Base-by-base conservation (phyloP, 2,797 vertebrate species). In the Todus mexicanus region DNA sequence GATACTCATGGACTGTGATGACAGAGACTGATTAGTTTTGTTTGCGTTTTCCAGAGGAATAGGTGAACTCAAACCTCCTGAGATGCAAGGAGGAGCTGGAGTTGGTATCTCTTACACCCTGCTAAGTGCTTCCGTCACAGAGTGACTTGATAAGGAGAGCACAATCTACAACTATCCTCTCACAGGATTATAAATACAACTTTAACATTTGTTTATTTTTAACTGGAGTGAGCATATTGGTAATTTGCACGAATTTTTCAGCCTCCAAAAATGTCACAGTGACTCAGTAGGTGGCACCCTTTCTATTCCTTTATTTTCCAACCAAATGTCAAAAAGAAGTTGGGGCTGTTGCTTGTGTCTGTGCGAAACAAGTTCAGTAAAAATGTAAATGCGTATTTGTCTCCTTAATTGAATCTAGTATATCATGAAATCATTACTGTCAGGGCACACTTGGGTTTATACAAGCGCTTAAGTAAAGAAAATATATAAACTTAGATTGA, bases 241-340 rank as follows among this genome's bases (percentile, higher is more conserved):
- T 91, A 74, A 84, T 81, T 81, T 81, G 26, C 53, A 57, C 0
- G 0, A n/a, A 3, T 21, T 75, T 80, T 95, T 95, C 66, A 14
- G 84, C 92, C 94, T 91, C 84, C 80, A 93, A 80, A 93, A 94
- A 87, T 53, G 37, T 97, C 92, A 47, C 47, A 96, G 92, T 19
- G 27, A 65, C 96, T 97, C 97, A 97, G 96, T 97, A 98, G 97
- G 92, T 98, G 97, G 97, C 97, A 97, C 97, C 97, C 96, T 98
- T 98, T 97, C 97, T 97, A 97, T 96, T 97, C 95, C 95, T 97
- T 97, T 96, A 93, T 91, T 97, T 97, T 96, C 79, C 69, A n/a
- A 93, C n/a, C 38, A 38, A 83, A 69, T 15, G 70, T 77, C 90
- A 82, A 81, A 82, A 96, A 86, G 81, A 92, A 85, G 79, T 83